Conservation (phyloP, 2,888 invertebrate species). For the Nemoura dubitans region DNA sequence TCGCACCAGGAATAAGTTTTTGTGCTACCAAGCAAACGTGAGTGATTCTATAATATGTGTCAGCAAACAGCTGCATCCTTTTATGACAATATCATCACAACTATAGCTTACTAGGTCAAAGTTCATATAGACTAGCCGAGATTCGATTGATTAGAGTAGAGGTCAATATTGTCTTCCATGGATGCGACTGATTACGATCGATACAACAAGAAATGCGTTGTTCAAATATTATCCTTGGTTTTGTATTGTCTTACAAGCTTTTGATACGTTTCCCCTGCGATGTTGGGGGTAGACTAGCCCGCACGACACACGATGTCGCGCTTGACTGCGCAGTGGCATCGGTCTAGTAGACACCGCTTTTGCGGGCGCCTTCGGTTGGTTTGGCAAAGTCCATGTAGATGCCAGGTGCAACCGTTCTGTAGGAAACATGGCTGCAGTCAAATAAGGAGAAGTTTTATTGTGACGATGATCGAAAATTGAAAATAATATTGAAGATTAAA, state of each 20-base stretch:
- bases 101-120: neutral
- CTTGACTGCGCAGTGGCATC: neutral
- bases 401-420: neutral
- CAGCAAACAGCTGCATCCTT: slow-evolving; percentile 1
- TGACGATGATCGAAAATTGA: neutral
- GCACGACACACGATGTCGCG: neutral
- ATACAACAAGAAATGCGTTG: neutral
- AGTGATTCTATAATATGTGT: neutral
- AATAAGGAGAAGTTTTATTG: neutral
- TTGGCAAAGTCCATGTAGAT: neutral
- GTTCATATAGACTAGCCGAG: neutral
- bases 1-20: no score
- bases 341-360: neutral
- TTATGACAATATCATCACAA: neutral
- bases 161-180: neutral
- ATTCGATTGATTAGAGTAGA: neutral
- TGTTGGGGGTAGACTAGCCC: neutral
- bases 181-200: neutral
- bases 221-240: neutral
- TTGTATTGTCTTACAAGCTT: neutral
- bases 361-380: neutral
- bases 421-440: no score
- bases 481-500: neutral
- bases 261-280: neutral
- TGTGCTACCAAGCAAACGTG: neutral